Evolutionary conservation across 2,113 vertebrate genomes (phyloP), one percentile per base, ranked within the genome.

Genomic region (Glaucomys volans): DNA sequence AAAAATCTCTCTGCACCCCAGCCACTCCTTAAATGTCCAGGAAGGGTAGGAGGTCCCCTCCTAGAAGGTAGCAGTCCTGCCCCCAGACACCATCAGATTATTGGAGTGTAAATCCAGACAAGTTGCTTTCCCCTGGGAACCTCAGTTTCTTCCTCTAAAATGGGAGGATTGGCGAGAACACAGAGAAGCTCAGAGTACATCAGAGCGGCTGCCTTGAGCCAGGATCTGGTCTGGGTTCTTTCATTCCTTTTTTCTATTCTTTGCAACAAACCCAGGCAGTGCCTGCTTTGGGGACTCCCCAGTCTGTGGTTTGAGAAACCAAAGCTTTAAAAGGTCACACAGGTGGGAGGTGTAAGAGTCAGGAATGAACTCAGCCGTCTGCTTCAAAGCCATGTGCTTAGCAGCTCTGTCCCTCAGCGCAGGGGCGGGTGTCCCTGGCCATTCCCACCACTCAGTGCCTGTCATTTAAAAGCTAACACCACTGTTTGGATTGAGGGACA

Each of bases 171-270:
- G 30, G 59, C n/a, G 52, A 54, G 71, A 57, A 13, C 4, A 4
- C 16, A 42, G 66, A 50, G 24, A 50, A n/a, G 20, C 71, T 13
- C 2, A 0, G 22, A 13, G 47, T 4, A 2, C 14, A 12, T n/a
- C 40, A n/a, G 67, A 50, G 3, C 8, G 4, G 35, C 14, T 0
- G 2, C 47, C 35, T 71, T 28, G 2, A 5, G 17, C n/a, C 24
- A 4, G 69, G 35, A 32, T 16, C 66, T 28, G 20, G 71, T 44
- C 11, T 20, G 47, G 62, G 81, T n/a, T 40, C 28, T 72, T 44
- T 17, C 28, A 6, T 26, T 28, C 24, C 17, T 44, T 10, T 20
- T 57, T 81, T 11, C 16, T 24, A 13, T 17, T 87, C 40, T 69
- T 69, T 26, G 28, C 32, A 28, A 12, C 12, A 52, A 52, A 44